A percentile compares a stretch with the other conserved stretches of the same genome.
Evolutionary conservation across 1,140 invertebrate species (phyloP).

Genomic region (Drosophila chauvacae): DNA sequence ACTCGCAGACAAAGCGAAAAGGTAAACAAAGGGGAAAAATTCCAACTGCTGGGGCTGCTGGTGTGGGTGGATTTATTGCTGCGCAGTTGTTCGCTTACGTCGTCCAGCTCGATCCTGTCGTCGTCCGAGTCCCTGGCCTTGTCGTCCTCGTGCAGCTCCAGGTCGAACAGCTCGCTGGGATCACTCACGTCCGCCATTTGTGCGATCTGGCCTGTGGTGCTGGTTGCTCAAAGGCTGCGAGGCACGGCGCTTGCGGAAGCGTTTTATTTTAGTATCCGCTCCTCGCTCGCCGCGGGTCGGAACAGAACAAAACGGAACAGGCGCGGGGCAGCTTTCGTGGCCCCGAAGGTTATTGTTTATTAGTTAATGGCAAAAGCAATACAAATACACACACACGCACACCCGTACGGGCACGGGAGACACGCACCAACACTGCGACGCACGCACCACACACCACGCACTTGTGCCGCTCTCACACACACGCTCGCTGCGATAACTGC

Average conservation of each 20-base stretch:
- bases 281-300: constrained; percentile 35
- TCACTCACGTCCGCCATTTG: constrained; percentile 88
- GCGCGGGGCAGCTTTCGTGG: constrained; percentile 48
- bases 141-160: constrained; percentile 92
- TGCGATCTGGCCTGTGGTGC: constrained; percentile 41
- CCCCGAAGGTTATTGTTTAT: constrained; percentile 80
- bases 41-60: constrained; percentile 8
- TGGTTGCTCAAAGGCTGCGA: constrained; percentile 18
- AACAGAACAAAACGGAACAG: constrained; percentile 36
- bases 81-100: constrained; percentile 86
- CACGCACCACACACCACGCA: constrained; percentile 46
- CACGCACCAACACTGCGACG: constrained; percentile 48
- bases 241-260: constrained; percentile 63
- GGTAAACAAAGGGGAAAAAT: constrained; percentile 60
- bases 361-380: constrained; percentile 82
- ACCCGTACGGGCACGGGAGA: constrained; percentile 41
- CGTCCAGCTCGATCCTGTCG: constrained; percentile 93
- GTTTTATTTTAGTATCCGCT: constrained; percentile 53
- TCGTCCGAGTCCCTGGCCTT: constrained; percentile 91
- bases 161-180: constrained; percentile 90
- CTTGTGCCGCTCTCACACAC: constrained; percentile 42
- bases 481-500: constrained; percentile 29
- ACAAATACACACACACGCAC: constrained; percentile 60
- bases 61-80: constrained; percentile 36
- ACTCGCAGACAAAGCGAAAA: constrained; percentile 58